Conservation (phyloP, 1,140 invertebrate species). For the Pogonognathellus flavescens region DNA sequence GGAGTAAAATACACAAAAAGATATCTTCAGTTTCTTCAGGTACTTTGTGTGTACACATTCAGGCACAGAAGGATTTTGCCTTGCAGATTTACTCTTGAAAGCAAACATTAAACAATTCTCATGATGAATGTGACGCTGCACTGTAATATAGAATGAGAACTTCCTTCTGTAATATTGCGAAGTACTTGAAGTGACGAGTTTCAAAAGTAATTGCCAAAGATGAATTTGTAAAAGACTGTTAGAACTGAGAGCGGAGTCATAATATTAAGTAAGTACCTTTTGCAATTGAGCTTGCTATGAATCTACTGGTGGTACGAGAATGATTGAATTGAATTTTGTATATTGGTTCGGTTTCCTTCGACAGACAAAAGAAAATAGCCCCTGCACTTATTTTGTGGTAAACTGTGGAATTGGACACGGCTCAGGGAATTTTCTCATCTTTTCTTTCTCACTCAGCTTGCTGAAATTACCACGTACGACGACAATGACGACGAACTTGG, state of each 20-base stretch:
- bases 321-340: neutral
- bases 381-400: constrained; percentile 42
- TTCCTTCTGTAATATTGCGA: neutral
- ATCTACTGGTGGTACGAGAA: no score
- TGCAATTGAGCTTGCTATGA: neutral
- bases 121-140: no score
- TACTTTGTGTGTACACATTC: neutral
- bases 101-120: no score
- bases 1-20: neutral
- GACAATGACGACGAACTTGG: neutral
- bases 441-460: neutral
- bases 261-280: neutral
- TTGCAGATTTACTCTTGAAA: neutral
- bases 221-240: neutral
- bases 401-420: constrained; percentile 48
- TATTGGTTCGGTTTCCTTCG: constrained; percentile 5
- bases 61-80: neutral
- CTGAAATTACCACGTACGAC: neutral
- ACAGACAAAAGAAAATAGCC: constrained; percentile 16
- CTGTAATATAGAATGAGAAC: no score
- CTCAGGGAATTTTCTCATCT: constrained; percentile 36
- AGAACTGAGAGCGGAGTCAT: neutral
- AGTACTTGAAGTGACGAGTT: neutral
- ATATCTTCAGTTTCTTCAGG: constrained; percentile 10
- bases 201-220: neutral